Evolutionary conservation across 2,888 invertebrate species (phyloP).

Genomic region (Drosophila meridiana): DNA sequence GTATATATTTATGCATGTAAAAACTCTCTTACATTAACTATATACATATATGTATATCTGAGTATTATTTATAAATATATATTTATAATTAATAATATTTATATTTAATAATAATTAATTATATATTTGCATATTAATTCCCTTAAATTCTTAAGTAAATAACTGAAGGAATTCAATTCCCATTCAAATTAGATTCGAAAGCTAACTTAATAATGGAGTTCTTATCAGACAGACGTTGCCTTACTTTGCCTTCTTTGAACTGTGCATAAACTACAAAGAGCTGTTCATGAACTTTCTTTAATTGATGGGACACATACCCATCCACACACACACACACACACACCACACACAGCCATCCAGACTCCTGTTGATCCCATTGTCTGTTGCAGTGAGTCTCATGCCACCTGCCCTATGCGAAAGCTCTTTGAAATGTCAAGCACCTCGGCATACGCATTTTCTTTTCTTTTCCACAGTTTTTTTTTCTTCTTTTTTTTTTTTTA

Average conservation of each 20-base stretch:
- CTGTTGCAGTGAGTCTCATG: constrained; percentile 11
- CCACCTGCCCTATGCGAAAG: constrained; percentile 2
- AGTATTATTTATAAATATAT: neutral
- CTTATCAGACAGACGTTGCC: neutral
- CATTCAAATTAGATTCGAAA: neutral
- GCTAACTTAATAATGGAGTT: neutral
- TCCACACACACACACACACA: neutral
- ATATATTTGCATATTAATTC: no score
- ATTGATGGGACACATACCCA: constrained; percentile 22
- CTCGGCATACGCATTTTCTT: constrained; percentile 35
- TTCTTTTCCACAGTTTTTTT: constrained; percentile 11
- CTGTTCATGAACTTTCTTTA: constrained; percentile 26
- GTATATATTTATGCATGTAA: no score
- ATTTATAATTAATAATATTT: neutral
- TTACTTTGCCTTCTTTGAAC: neutral
- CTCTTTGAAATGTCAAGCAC: constrained; percentile 45
- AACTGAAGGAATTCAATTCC: neutral
- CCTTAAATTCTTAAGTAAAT: neutral
- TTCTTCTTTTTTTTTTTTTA: neutral
- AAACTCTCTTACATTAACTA: no score
- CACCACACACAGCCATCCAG: neutral
- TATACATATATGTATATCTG: no score
- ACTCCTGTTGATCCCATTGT: constrained; percentile 33
- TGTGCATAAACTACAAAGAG: constrained; percentile 1
- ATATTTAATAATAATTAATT: no score